Evolutionary conservation across 2,888 invertebrate genomes (phyloP).

Genomic region (Melangyna quadrimaculata): DNA sequence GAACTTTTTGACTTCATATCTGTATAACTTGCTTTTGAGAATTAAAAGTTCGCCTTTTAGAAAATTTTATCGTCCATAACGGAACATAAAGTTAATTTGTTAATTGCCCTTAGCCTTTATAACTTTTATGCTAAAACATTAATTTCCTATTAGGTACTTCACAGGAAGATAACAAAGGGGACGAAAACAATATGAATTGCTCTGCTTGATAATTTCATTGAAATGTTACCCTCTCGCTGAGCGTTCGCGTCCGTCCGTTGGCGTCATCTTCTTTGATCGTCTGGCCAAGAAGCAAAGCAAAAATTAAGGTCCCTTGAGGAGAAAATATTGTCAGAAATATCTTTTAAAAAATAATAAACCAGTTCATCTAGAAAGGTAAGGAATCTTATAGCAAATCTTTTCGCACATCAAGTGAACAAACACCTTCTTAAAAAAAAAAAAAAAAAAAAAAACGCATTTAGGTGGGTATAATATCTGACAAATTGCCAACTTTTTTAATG

Average conservation of each 20-base stretch:
- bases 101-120: not conserved
- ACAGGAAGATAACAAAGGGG: not conserved
- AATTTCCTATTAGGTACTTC: not conserved
- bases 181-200: not conserved
- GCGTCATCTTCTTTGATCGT: not conserved
- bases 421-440: not conserved
- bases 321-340: not conserved
- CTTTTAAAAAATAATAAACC: not conserved
- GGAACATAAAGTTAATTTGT: not conserved
- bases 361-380: not conserved
- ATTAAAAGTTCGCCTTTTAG: not conserved
- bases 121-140: not conserved
- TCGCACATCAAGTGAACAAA: not conserved
- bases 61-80: not conserved
- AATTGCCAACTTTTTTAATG: slow-evolving; percentile 4
- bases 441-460: not conserved
- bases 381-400: not conserved
- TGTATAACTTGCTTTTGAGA: not conserved
- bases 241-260: not conserved
- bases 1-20: not conserved
- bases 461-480: not conserved
- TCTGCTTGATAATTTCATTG: not conserved
- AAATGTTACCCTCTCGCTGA: not conserved
- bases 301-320: not conserved
- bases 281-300: not conserved